Conservation (phyloP, 2,888 invertebrate species). For the Drosophila rellima region DNA sequence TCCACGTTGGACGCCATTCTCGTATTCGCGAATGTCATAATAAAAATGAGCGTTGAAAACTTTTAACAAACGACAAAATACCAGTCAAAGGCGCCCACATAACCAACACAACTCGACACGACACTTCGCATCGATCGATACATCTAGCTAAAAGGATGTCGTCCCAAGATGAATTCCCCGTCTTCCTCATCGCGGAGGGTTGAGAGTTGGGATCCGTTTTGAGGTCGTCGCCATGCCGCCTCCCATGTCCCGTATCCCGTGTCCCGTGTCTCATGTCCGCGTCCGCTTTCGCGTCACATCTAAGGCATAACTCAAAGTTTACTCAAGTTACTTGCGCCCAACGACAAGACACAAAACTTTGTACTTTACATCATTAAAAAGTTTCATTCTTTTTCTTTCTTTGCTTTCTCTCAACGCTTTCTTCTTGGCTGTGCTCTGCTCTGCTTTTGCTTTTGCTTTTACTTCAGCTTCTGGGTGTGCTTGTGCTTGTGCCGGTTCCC, state of each 20-base stretch:
- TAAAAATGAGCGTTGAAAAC: conserved; percentile 79
- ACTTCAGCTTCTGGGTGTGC: conserved; percentile 19
- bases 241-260: conserved; percentile 16
- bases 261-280: conserved; percentile 24
- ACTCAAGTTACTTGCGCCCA: conserved; percentile 77
- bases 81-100: conserved; percentile 54
- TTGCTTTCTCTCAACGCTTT: conserved; percentile 46
- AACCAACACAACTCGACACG: not conserved
- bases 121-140: conserved; percentile 65
- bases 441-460: conserved; percentile 22
- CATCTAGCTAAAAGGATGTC: conserved; percentile 70
- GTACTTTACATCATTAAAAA: conserved; percentile 85
- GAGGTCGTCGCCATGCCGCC: conserved; percentile 63
- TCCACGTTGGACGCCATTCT: conserved; percentile 39
- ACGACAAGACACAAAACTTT: conserved; percentile 82
- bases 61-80: conserved; percentile 79
- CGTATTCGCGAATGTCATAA: conserved; percentile 73
- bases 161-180: conserved; percentile 38
- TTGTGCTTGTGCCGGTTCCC: conserved; percentile 15
- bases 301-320: conserved; percentile 80
- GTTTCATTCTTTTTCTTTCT: conserved; percentile 78
- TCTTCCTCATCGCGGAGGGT: conserved; percentile 3
- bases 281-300: conserved; percentile 49
- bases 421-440: conserved; percentile 8
- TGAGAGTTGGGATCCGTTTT: conserved; percentile 47